Percentiles rank a stretch among this genome's conserved stretches.
Conservation (phyloP, 1,140 invertebrate genomes). For the Bombyx mandarina region DNA sequence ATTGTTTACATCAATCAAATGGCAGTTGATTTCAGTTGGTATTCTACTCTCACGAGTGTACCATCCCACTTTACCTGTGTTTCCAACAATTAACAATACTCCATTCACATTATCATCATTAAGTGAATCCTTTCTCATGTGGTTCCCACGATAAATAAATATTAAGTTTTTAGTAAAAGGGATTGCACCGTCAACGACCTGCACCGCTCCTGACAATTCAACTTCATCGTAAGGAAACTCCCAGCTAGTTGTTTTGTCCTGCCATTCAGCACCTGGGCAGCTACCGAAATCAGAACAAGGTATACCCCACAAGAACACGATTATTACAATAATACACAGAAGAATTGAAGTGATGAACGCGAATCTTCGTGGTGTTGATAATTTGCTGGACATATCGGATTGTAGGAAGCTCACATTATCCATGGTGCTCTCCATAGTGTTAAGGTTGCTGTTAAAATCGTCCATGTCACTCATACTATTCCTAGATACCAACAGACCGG, state of each 20-base stretch:
- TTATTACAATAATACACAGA: constrained; percentile 77
- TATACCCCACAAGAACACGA: constrained; percentile 82
- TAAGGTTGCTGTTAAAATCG: constrained; percentile 67
- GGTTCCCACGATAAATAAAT: constrained; percentile 77
- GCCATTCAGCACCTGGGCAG: constrained; percentile 70
- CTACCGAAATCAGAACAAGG: constrained; percentile 78
- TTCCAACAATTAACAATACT: constrained; percentile 74
- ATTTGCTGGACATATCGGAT: constrained; percentile 64
- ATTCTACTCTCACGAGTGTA: constrained; percentile 74
- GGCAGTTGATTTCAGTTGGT: constrained; percentile 79
- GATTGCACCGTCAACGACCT: constrained; percentile 75
- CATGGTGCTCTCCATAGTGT: constrained; percentile 64
- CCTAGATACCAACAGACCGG: constrained; percentile 53
- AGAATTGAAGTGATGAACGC: constrained; percentile 79
- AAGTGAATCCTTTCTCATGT: constrained; percentile 70
- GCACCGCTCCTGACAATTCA: constrained; percentile 80
- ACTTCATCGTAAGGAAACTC: constrained; percentile 79
- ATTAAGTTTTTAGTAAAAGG: constrained; percentile 77
- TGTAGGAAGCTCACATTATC: constrained; percentile 72
- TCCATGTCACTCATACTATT: constrained; percentile 63
- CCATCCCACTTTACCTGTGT: constrained; percentile 76
- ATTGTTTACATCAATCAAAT: constrained; percentile 77
- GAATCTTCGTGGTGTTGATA: constrained; percentile 76
- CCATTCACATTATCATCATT: constrained; percentile 70
- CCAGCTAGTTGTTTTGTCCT: constrained; percentile 76